Evolutionary conservation across 53 echinoderm and acorn worm species (phyloP).

Genomic region (Mesocentrotus franciscanus): DNA sequence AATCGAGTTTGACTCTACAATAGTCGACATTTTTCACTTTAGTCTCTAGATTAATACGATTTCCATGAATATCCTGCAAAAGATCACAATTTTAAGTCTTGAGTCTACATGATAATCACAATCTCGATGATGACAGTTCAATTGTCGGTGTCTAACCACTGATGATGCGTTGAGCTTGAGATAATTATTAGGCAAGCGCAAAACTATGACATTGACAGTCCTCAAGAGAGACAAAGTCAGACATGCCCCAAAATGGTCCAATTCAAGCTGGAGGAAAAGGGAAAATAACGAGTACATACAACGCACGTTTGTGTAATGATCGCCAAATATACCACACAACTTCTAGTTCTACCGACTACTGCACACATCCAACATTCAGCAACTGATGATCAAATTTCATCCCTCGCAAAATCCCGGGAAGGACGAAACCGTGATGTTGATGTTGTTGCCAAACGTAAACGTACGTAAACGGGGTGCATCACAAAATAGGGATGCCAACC

Average conservation of each 20-base stretch:
- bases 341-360: neutral
- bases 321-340: neutral
- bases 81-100: neutral
- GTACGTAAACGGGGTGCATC: neutral
- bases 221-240: too few relatives aligned
- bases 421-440: conserved; percentile 33
- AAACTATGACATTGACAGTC: too few relatives aligned
- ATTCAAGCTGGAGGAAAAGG: too few relatives aligned
- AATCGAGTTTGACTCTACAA: conserved; percentile 29
- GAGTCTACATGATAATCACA: neutral
- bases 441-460: conserved; percentile 2
- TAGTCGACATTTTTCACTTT: conserved; percentile 31
- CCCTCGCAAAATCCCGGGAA: conserved; percentile 17
- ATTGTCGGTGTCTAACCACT: neutral
- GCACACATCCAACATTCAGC: neutral
- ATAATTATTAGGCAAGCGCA: too few relatives aligned
- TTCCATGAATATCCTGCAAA: neutral
- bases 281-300: neutral
- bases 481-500: neutral
- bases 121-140: neutral
- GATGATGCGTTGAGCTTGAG: too few relatives aligned
- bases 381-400: conserved; percentile 49
- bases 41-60: neutral
- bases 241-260: too few relatives aligned
- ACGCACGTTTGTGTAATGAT: neutral